Conservation (phyloP, 2,888 invertebrate species). For the Adineta ricciae region DNA sequence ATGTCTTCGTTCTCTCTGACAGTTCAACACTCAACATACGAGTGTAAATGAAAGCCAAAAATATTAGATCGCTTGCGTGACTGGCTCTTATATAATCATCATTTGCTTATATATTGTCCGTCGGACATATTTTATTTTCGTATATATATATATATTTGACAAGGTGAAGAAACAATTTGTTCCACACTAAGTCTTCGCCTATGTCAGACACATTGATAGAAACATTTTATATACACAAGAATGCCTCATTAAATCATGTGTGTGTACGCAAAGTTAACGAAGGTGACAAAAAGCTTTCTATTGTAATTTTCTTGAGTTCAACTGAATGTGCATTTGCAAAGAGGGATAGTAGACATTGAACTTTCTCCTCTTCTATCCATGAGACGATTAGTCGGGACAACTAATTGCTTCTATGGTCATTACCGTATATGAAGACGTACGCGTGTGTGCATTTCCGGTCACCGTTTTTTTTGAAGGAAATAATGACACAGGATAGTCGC, state of each 20-base stretch:
- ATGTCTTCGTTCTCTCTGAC: neutral
- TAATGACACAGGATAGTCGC: neutral
- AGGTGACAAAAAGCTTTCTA: conserved; percentile 9
- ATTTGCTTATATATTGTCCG: neutral
- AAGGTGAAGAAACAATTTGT: conserved; percentile 13
- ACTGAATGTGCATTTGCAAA: neutral
- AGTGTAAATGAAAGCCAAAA: neutral
- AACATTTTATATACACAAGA: neutral
- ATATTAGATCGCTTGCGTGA: neutral
- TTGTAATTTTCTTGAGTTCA: neutral
- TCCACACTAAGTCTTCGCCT: neutral
- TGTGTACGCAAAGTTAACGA: neutral
- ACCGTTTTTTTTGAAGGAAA: neutral
- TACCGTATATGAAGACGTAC: neutral
- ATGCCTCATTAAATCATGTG: neutral
- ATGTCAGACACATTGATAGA: neutral
- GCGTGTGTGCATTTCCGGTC: neutral
- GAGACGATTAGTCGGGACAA: neutral
- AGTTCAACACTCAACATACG: neutral
- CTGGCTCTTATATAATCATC: neutral
- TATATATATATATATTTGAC: neutral
- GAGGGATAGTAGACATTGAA: neutral
- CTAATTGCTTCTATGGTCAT: neutral
- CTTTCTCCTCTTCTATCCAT: neutral
- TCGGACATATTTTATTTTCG: neutral